A percentile compares a stretch with the other conserved stretches of the same genome.
These are phyloP conservation scores for Fulica atra DNA, from an alignment of 2,113 vertebrate genomes.

Conservation along the genomic window DNA sequence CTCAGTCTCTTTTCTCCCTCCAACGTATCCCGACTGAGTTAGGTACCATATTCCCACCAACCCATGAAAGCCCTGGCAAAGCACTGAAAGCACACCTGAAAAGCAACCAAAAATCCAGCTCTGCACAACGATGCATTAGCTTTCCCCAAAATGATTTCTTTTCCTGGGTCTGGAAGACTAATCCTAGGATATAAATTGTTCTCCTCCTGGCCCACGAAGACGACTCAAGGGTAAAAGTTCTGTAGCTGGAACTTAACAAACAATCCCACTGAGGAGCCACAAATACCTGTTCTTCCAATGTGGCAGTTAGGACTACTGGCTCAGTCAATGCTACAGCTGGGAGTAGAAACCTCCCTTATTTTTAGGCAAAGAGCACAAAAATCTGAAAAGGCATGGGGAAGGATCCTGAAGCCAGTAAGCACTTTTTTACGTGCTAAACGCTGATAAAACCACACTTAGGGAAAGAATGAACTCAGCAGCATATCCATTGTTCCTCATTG, in stretches of 20 bases:
- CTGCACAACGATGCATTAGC: rapidly evolving
- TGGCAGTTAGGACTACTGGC: neutral
- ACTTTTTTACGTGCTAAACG: neutral
- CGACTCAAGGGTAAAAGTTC: neutral
- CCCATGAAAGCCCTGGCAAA: neutral
- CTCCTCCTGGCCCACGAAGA: neutral
- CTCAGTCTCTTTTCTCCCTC: neutral
- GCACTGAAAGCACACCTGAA: neutral
- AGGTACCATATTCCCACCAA: neutral
- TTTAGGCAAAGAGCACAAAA: neutral
- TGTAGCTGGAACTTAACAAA: neutral
- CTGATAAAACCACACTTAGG: neutral
- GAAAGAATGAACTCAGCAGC: constrained; percentile 39
- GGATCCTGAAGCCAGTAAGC: neutral
- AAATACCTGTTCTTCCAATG: neutral
- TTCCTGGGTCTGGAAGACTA: neutral
- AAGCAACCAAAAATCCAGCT: neutral
- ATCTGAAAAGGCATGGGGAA: neutral
- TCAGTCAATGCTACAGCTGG: neutral
- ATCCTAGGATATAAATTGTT: neutral
- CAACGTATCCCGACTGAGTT: rapidly evolving
- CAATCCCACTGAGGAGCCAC: neutral
- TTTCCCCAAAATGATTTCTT: neutral
- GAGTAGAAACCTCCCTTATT: neutral
- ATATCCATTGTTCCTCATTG: constrained; percentile 61